phyloP scores from a whole-genome alignment of 2,888 invertebrate species.

The Drosophila sordidula region DNA sequence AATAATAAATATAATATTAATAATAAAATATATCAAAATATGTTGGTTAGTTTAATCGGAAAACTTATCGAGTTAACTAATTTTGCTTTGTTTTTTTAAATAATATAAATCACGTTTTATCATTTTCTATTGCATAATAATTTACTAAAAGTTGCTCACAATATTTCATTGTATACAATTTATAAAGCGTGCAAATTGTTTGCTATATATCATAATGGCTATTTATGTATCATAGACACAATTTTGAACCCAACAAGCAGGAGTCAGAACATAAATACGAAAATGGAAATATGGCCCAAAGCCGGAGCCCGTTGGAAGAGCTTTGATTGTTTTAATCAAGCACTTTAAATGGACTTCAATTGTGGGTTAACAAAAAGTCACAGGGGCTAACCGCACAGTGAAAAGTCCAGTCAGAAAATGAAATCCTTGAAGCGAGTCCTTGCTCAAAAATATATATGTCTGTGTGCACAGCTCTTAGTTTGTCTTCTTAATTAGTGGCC shows the following conservation, averaged over 20 bases:
- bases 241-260: not conserved
- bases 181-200: not conserved
- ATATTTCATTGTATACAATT: not conserved
- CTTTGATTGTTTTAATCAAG: conserved; percentile 5
- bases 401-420: not conserved
- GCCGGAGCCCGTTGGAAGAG: not conserved
- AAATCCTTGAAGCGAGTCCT: conserved; percentile 29
- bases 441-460: conserved; percentile 31
- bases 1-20: no score
- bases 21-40: no score
- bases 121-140: no score
- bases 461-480: conserved; percentile 52
- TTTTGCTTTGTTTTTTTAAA: no score
- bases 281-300: conserved; percentile 3
- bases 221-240: not conserved
- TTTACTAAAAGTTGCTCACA: not conserved
- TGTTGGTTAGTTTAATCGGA: no score
- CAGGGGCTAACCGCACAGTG: conserved; percentile 2
- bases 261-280: not conserved
- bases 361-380: conserved; percentile 30
- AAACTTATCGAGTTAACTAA: no score
- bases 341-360: conserved; percentile 40
- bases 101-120: no score
- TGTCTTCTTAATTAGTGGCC: conserved; percentile 79
- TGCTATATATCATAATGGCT: not conserved